These are phyloP conservation scores for Drosophila fulvimacula DNA, from an alignment of 2,888 invertebrate genomes.

Conservation along the genomic window DNA sequence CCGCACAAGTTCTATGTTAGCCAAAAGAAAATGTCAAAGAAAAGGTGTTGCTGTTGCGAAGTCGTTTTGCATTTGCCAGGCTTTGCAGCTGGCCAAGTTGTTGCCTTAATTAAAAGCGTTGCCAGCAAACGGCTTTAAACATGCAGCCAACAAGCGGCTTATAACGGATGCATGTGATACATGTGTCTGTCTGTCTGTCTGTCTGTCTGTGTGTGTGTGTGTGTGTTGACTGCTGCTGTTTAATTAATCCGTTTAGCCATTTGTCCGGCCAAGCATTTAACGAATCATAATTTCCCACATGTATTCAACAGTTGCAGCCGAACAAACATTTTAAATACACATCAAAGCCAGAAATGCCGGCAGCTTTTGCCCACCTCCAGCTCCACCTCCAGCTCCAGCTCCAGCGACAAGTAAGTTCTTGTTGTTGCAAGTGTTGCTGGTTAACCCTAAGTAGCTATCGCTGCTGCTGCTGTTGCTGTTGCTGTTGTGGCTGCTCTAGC, in stretches of 20 bases:
- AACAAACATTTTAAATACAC: slow-evolving; percentile 67
- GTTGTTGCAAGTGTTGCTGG: slow-evolving; percentile 75
- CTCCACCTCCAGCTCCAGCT: too few species aligned
- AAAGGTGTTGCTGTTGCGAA: slow-evolving; percentile 32
- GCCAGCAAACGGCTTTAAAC: slow-evolving; percentile 40
- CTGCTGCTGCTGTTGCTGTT: slow-evolving; percentile 35
- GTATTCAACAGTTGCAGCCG: slow-evolving; percentile 50
- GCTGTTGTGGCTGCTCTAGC: slow-evolving; percentile 8
- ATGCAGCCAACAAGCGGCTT: slow-evolving; percentile 56
- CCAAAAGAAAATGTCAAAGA: slow-evolving; percentile 57
- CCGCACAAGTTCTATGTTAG: slow-evolving; percentile 31
- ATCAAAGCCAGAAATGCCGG: slow-evolving; percentile 63
- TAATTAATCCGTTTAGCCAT: slow-evolving; percentile 76
- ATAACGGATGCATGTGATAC: slow-evolving; percentile 29
- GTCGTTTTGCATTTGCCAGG: slow-evolving; percentile 64
- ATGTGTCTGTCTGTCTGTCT: background rate
- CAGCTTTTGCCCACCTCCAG: slow-evolving; percentile 9
- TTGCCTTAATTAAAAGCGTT: slow-evolving; percentile 67
- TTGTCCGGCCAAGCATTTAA: slow-evolving; percentile 69
- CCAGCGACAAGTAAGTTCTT: background rate
- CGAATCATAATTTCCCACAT: slow-evolving; percentile 81
- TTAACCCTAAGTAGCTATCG: slow-evolving; percentile 77
- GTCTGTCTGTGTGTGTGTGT: background rate
- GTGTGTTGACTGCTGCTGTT: slow-evolving; percentile 24
- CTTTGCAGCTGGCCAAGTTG: slow-evolving; percentile 32